Evolutionary conservation across 1,140 invertebrate genomes (phyloP).

Genomic region (Listronotus oregonensis): DNA sequence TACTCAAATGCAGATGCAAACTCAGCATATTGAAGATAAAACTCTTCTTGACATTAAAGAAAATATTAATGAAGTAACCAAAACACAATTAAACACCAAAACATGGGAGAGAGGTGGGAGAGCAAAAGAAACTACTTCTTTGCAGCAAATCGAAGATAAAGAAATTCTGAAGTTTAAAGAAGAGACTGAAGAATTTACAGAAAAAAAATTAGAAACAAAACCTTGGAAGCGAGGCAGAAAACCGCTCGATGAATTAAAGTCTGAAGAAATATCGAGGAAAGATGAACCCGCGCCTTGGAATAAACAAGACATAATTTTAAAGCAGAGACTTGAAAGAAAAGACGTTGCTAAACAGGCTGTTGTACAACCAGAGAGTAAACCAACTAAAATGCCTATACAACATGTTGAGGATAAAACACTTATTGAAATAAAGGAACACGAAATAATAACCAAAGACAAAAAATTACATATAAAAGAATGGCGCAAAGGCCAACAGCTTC

Average conservation of each 20-base stretch:
- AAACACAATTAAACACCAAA: constrained; percentile 8
- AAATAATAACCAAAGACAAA: constrained; percentile 1
- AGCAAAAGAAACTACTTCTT: constrained; percentile 28
- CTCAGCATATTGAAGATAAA: constrained; percentile 36
- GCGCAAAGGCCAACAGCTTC: constrained; percentile 8
- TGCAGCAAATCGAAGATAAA: constrained; percentile 22
- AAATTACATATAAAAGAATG: not conserved
- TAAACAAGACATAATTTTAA: constrained; percentile 55
- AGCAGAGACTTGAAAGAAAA: constrained; percentile 53
- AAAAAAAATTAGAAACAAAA: constrained; percentile 1
- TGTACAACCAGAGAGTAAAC: constrained; percentile 43
- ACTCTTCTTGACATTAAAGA: constrained; percentile 19
- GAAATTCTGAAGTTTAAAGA: constrained; percentile 15
- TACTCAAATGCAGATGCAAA: constrained; percentile 16
- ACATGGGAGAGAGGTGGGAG: constrained; percentile 13
- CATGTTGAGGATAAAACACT: constrained; percentile 53
- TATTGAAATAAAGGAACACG: constrained; percentile 42
- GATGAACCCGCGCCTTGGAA: constrained; percentile 53
- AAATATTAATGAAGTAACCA: constrained; percentile 6
- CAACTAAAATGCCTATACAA: constrained; percentile 38
- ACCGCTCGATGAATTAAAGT: not conserved
- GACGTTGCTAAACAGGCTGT: constrained; percentile 51
- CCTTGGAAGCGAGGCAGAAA: constrained; percentile 1
- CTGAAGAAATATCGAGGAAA: constrained; percentile 44
- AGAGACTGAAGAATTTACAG: not conserved